Conservation (phyloP, 2,113 vertebrate genomes). For the Cyrtonyx montezumae region DNA sequence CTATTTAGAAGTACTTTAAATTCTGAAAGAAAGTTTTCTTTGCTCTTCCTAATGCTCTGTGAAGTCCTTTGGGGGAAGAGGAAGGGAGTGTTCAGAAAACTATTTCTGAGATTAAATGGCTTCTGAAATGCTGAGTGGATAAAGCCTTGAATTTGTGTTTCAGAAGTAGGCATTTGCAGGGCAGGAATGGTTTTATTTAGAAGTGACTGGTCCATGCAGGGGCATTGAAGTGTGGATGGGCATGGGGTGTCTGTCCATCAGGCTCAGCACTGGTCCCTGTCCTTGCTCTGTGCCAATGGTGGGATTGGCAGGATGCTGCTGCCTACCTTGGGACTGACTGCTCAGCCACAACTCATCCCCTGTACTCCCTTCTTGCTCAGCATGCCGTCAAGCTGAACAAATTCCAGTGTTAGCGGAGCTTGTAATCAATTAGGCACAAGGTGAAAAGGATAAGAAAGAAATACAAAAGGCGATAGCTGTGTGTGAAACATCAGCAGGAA, state of each 20-base stretch:
- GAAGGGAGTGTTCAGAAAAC: neutral
- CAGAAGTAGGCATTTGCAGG: neutral
- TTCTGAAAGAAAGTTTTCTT: neutral
- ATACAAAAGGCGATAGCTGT: neutral
- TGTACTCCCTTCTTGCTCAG: neutral
- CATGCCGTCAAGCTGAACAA: neutral
- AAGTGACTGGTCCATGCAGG: neutral
- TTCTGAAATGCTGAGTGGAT: neutral
- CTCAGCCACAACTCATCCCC: accelerated
- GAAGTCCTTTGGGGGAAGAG: neutral
- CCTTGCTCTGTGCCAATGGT: neutral
- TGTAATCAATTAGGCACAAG: neutral
- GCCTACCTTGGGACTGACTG: accelerated
- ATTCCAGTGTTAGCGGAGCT: neutral
- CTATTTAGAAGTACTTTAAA: neutral
- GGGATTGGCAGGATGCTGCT: neutral
- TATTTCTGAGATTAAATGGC: neutral
- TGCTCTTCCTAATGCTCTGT: neutral
- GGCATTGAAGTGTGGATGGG: neutral
- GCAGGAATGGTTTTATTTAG: neutral
- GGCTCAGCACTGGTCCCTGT: accelerated
- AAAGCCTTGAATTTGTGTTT: neutral
- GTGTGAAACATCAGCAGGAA: neutral
- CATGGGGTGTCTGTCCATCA: neutral
- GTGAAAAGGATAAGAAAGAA: neutral